phyloP scores from a whole-genome alignment of 2,797 vertebrate genomes.

The Myotis pilosus region DNA sequence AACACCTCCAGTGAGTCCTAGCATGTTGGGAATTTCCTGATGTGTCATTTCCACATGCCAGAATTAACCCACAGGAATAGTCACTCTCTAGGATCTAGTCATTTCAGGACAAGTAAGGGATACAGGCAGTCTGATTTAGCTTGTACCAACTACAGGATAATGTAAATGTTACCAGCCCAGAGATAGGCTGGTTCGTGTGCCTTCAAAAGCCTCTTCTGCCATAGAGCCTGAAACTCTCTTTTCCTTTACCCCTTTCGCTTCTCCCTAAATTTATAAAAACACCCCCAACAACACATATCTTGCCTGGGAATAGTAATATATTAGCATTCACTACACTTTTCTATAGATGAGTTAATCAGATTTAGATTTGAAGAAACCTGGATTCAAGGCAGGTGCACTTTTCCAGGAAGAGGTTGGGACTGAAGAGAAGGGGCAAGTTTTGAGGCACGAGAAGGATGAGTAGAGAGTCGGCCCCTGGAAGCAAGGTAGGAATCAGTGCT shows the following conservation, averaged over 20 bases:
- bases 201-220: neutral
- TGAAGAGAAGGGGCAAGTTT: neutral
- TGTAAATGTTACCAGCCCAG: neutral
- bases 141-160: neutral
- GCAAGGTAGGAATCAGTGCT: neutral
- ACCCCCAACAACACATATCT: neutral
- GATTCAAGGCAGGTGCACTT: neutral
- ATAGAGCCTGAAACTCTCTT: neutral
- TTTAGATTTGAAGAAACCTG: neutral
- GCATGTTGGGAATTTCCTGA: conserved; percentile 51
- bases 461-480: neutral
- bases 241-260: neutral
- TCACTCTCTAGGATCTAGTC: neutral
- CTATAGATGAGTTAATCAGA: neutral
- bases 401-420: neutral
- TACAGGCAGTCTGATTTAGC: neutral
- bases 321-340: neutral
- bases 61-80: conserved; percentile 32
- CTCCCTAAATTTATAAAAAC: neutral
- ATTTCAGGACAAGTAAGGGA: neutral
- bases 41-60: neutral
- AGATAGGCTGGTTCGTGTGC: neutral
- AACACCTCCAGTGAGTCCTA: neutral
- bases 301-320: neutral
- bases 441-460: neutral